phyloP scores from a whole-genome alignment of 1,140 invertebrate genomes.

The Centruroides vittatus region DNA sequence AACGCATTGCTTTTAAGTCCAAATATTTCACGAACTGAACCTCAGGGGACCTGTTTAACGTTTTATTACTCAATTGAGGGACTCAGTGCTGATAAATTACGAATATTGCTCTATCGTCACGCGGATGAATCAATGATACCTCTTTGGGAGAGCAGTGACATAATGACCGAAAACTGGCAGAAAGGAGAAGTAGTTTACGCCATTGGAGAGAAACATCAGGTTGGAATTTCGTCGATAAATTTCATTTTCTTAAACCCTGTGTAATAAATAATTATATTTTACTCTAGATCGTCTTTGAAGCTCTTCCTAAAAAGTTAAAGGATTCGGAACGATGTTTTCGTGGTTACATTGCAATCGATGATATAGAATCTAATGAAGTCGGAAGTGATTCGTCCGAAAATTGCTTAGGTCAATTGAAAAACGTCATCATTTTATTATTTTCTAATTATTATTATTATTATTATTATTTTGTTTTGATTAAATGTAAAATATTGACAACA shows the following conservation, averaged over 20 bases:
- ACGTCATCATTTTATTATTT: too few species aligned
- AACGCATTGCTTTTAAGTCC: slow-evolving; percentile 3
- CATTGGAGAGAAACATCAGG: slow-evolving; percentile 34
- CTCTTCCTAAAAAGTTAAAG: slow-evolving; percentile 37
- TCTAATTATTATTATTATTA: too few species aligned
- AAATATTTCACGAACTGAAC: slow-evolving; percentile 13
- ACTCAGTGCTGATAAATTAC: slow-evolving; percentile 40
- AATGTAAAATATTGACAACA: slow-evolving; percentile 2
- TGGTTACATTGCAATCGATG: slow-evolving; percentile 47
- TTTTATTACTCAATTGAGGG: slow-evolving; percentile 40
- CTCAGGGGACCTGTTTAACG: slow-evolving; percentile 16
- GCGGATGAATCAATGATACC: slow-evolving; percentile 28
- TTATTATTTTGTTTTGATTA: too few species aligned
- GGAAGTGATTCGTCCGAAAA: too few species aligned
- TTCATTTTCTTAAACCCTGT: not conserved
- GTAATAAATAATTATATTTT: not conserved
- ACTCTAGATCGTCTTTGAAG: slow-evolving; percentile 43
- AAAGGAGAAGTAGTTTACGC: slow-evolving; percentile 44
- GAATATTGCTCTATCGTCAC: slow-evolving; percentile 29
- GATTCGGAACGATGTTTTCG: slow-evolving; percentile 40
- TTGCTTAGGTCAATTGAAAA: too few species aligned
- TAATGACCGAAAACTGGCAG: slow-evolving; percentile 39
- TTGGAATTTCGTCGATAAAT: slow-evolving; percentile 14
- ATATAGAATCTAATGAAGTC: slow-evolving; percentile 35
- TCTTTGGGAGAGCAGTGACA: slow-evolving; percentile 43